Evolutionary conservation across 2,888 invertebrate species (phyloP), one percentile per base, ranked within the genome.

Genomic region (Alitta virens): DNA sequence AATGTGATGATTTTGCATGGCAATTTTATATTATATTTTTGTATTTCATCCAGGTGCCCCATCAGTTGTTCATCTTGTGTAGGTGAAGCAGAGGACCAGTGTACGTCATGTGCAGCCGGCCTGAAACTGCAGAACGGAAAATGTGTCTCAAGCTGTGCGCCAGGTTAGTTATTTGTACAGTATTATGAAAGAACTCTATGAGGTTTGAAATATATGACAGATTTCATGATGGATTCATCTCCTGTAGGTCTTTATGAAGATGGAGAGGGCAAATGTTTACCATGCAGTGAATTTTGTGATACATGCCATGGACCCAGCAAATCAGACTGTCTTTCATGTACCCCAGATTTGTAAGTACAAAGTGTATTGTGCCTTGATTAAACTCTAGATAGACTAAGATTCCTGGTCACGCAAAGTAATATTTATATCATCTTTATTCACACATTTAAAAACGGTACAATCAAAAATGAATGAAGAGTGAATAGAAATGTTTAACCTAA

Each of bases 21-120:
- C n/a, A n/a, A n/a, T n/a, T n/a, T n/a, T n/a, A n/a, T n/a, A n/a
- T n/a, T n/a, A n/a, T n/a, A n/a, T n/a, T n/a, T n/a, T n/a, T n/a
- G n/a, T n/a, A n/a, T n/a, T n/a, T n/a, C 18, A 43, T 46, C n/a
- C 56, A 65, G 65, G 56, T 65, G 65, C 53, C 65, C 63, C 40
- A 46, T 57, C 26, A 54, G 52, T 18, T 66, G 66, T 38, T 53
- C 52, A 12, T 54, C 43, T 2, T 66, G 66, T 63, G 23, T 33
- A 7, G 66, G 66, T n/a, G 58, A 53, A 18, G 60, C 51, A 26
- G 61, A 53, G 12, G 53, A 51, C 14, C 63, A 66, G 25, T 66
- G 66, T 51, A 52, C 38, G 18, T n/a, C 46, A n/a, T 63, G 63
- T 21, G 43, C 40, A 1, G 33, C 16, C 16, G 42, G 23, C 26